Evolutionary conservation across 1,140 invertebrate species (phyloP), one percentile per base, ranked within the genome.

Genomic region (Chrysopa pallens): DNA sequence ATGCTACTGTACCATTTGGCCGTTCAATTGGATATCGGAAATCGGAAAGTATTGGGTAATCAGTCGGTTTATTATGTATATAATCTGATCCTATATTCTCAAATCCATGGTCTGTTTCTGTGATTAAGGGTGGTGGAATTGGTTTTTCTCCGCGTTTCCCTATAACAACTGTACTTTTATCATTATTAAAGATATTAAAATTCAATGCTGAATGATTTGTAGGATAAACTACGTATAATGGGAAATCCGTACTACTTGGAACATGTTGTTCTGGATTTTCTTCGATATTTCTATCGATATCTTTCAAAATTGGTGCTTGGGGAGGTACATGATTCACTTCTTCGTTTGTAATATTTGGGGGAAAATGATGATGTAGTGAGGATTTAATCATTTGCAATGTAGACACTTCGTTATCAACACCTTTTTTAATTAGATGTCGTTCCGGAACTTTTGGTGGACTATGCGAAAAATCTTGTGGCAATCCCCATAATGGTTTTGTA

Each of bases 321-420:
- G 29, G 13, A 40, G 35, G 17, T 40, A 29, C 8, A 39, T 31
- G 23, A 35, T 39, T 14, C 23, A 27, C n/a, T 29, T 33, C 31
- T 39, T 45, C 45, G 8, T 44, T 40, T 11, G 40, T 43, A n/a
- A 54, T 52, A 17, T 51, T 46, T 38, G 52, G 52, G 17, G 57
- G 50, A 7, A 38, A 43, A 38, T 58, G 51, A 47, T 61, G 66
- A 23, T 23, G 17, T 2, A 23, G 17, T 5, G 17, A 23, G 0
- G 63, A 63, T 47, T 69, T 64, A 31, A 79, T 66, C 76, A 79
- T 79, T 55, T 79, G 76, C 27, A 80, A 53, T 1, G 76, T 78
- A 39, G 71, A 67, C 1, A 72, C 67, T 37, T 57, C 56, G 12
- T 54, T 51, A 1, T 43, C 29, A 42, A 55, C 51, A 0, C 50